phyloP scores from a whole-genome alignment of 2,113 vertebrate genomes.

The Sturnus vulgaris region DNA sequence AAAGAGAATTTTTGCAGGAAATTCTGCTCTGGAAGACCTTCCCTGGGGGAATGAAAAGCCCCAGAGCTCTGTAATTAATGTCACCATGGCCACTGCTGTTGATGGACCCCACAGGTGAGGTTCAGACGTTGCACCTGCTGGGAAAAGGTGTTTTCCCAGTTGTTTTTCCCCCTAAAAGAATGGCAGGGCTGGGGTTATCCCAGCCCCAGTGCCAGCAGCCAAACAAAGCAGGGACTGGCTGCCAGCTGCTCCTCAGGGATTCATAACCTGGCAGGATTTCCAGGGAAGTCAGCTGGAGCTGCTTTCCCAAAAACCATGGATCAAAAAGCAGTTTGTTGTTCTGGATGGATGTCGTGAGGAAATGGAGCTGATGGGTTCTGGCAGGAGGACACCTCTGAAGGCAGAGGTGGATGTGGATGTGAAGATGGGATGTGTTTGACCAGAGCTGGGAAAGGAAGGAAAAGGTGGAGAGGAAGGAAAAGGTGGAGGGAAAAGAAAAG shows the following conservation, averaged over 20 bases:
- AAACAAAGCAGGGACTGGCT: slow-evolving; percentile 21
- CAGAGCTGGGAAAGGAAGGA: background rate
- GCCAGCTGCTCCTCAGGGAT: slow-evolving; percentile 42
- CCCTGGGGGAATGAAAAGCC: background rate
- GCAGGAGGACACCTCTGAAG: background rate
- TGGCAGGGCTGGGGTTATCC: slow-evolving; percentile 18
- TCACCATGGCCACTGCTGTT: background rate
- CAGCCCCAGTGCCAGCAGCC: slow-evolving; percentile 1
- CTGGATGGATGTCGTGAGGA: background rate
- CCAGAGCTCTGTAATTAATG: background rate
- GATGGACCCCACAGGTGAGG: background rate
- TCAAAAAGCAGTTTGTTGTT: background rate
- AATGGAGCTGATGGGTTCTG: slow-evolving; percentile 25
- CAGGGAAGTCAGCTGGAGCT: slow-evolving; percentile 26
- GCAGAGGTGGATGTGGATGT: background rate
- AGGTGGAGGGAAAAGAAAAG: too few relatives aligned
- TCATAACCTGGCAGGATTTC: background rate
- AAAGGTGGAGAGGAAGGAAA: background rate
- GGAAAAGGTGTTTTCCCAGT: background rate
- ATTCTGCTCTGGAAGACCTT: background rate
- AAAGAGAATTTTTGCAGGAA: background rate
- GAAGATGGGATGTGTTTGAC: background rate
- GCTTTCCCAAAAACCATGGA: slow-evolving; percentile 21
- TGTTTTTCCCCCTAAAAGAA: background rate
- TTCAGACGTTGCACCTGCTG: background rate